phyloP scores from a whole-genome alignment of 2,888 invertebrate genomes.

The Cancer borealis region DNA sequence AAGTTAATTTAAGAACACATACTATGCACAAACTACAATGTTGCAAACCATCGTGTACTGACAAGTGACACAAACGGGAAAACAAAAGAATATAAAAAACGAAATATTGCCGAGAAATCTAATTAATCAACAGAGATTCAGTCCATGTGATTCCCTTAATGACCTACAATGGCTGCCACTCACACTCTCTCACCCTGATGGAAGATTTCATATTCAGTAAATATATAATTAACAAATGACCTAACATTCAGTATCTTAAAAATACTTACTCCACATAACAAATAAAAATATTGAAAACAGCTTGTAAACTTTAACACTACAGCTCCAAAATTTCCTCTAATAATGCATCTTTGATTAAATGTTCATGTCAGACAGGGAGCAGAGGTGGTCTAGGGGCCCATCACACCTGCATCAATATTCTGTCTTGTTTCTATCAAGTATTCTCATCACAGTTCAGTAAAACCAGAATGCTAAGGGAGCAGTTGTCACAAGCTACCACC shows the following conservation, averaged over 20 bases:
- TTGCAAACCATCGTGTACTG: conserved; percentile 44
- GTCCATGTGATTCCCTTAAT: conserved; percentile 47
- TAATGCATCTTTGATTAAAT: conserved; percentile 66
- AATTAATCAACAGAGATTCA: conserved; percentile 24
- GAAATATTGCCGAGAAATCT: conserved; percentile 48
- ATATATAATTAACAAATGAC: conserved; percentile 30
- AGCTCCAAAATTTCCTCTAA: conserved; percentile 48
- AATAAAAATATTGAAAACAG: conserved; percentile 51
- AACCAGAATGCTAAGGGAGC: conserved; percentile 75
- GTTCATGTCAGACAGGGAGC: conserved; percentile 61
- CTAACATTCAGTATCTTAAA: conserved; percentile 42
- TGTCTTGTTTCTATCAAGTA: conserved; percentile 64
- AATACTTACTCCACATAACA: conserved; percentile 40
- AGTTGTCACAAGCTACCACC: conserved; percentile 75
- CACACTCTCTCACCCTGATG: background rate
- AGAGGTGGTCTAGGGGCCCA: conserved; percentile 58
- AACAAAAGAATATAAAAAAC: background rate
- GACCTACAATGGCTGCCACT: conserved; percentile 31
- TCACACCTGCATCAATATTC: conserved; percentile 31
- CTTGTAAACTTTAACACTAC: conserved; percentile 49
- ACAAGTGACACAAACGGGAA: background rate
- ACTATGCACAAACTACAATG: conserved; percentile 61
- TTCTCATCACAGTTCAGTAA: conserved; percentile 72
- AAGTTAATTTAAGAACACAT: conserved; percentile 59
- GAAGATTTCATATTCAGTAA: conserved; percentile 31